Evolutionary conservation across 1,140 invertebrate species (phyloP), one percentile per base, ranked within the genome.

Genomic region (Cyclargus thomasi): DNA sequence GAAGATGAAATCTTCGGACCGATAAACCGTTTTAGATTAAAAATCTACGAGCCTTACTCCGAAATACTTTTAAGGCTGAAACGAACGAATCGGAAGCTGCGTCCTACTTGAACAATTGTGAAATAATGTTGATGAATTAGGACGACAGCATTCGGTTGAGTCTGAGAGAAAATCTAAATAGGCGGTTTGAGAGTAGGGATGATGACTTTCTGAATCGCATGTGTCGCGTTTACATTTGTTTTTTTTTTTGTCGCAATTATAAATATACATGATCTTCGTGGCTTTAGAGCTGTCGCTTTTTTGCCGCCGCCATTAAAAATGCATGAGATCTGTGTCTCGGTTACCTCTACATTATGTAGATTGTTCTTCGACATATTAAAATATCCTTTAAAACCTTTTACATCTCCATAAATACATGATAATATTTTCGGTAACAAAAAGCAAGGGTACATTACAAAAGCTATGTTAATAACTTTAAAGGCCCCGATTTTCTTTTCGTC

Each of bases 291-390:
- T 77, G 74, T 78, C 76, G 68, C 76, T 74, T 85, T 88, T 87
- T 88, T 88, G 79, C 75, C 73, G 70, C 67, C 55, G 69, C 70
- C 77, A 82, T 84, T 83, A 82, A 85, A 78, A 87, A 86, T 85
- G 82, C 75, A 84, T 85, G 77, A 83, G 73, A 66, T 65, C 65
- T 70, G 67, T 70, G 74, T 75, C 76, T 76, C 70, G 74, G 70
- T 77, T 77, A 68, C 55, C 64, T 73, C 36, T 22, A 63, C 64
- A 71, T 62, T 65, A 69, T 70, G 70, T 72, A 65, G 72, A 75
- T 73, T 73, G 72, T 76, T 72, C 70, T 59, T 59, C 18, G 17
- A 59, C 10, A 59, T 59, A 59, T 59, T 59, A 59, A 59, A 59
- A 59, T 21, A 21, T 59, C 55, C 55, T 59, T 59, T 20, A 59